Percentiles rank a stretch among this genome's conserved stretches.
Evolutionary conservation across 2,797 vertebrate genomes (phyloP).

Genomic region (Gephyroberyx darwinii): DNA sequence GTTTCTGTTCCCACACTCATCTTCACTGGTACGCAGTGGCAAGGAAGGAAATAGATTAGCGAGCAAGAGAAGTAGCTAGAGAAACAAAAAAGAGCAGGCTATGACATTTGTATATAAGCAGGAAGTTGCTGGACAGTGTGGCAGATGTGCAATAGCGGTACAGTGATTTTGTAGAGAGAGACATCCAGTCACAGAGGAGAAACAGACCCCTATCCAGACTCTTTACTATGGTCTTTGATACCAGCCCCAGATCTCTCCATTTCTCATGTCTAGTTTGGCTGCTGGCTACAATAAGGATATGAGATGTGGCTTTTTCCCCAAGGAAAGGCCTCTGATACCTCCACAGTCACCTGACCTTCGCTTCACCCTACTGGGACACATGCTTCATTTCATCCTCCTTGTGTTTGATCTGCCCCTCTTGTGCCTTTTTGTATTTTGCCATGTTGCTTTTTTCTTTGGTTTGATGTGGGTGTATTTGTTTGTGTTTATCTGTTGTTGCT

Average conservation of each 20-base stretch:
- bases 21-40: constrained; percentile 94
- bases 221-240: not conserved
- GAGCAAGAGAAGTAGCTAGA: constrained; percentile 18
- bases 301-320: constrained; percentile 8
- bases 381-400: constrained; percentile 72
- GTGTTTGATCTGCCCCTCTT: constrained; percentile 41
- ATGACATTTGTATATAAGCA: constrained; percentile 6
- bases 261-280: not conserved
- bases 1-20: constrained; percentile 98
- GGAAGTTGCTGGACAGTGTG: constrained; percentile 15
- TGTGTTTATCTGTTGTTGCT: constrained; percentile 69
- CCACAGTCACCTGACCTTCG: constrained; percentile 52
- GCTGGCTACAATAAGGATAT: not conserved
- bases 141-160: not conserved
- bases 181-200: constrained; percentile 9
- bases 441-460: constrained; percentile 51
- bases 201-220: not conserved
- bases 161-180: not conserved
- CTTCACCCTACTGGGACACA: constrained; percentile 72
- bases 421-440: constrained; percentile 46
- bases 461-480: constrained; percentile 38
- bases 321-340: constrained; percentile 40
- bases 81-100: constrained; percentile 14
- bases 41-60: constrained; percentile 59
- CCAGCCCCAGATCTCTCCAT: constrained; percentile 8